Conservation (phyloP, 1,140 invertebrate species). For the Aphelenchoides besseyi region DNA sequence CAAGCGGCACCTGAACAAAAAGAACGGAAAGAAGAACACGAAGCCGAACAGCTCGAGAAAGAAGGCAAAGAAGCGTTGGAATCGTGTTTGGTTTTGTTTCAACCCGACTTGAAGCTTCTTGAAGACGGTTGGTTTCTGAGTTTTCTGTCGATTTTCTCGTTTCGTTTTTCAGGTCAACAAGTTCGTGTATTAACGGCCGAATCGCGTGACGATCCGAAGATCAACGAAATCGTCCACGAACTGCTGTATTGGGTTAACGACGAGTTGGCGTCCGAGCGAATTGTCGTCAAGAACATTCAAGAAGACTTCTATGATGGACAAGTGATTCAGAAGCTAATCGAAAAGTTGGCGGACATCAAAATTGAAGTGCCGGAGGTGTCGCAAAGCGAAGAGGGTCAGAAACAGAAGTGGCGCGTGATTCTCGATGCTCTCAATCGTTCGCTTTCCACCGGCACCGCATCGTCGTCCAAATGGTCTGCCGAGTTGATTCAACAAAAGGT, state of each 20-base stretch:
- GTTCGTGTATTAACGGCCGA: slow-evolving; percentile 86
- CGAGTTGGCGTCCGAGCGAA: slow-evolving; percentile 88
- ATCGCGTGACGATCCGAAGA: slow-evolving; percentile 79
- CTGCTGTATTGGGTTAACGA: slow-evolving; percentile 65
- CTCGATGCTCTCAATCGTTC: slow-evolving; percentile 79
- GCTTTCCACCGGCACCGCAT: slow-evolving; percentile 58
- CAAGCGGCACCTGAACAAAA: slow-evolving; percentile 16
- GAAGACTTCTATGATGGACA: slow-evolving; percentile 98
- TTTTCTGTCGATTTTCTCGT: neutral
- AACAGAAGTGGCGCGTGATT: slow-evolving; percentile 85
- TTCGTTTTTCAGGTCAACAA: slow-evolving; percentile 71
- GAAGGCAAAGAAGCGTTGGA: slow-evolving; percentile 46
- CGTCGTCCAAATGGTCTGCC: slow-evolving; percentile 82
- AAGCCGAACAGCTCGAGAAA: slow-evolving; percentile 45
- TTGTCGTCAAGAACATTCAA: slow-evolving; percentile 92
- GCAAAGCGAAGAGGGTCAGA: slow-evolving; percentile 94
- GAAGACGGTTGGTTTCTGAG: slow-evolving; percentile 39
- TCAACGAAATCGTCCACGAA: slow-evolving; percentile 75
- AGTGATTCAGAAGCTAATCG: slow-evolving; percentile 88
- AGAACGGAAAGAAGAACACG: slow-evolving; percentile 41
- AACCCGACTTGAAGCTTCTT: slow-evolving; percentile 42
- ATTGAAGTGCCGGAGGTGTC: slow-evolving; percentile 96
- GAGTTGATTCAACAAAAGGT: slow-evolving; percentile 69
- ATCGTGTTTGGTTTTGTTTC: slow-evolving; percentile 42
- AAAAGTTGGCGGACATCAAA: slow-evolving; percentile 66